Evolutionary conservation across 1,140 invertebrate genomes (phyloP).

Genomic region (Magallana ariakensis): DNA sequence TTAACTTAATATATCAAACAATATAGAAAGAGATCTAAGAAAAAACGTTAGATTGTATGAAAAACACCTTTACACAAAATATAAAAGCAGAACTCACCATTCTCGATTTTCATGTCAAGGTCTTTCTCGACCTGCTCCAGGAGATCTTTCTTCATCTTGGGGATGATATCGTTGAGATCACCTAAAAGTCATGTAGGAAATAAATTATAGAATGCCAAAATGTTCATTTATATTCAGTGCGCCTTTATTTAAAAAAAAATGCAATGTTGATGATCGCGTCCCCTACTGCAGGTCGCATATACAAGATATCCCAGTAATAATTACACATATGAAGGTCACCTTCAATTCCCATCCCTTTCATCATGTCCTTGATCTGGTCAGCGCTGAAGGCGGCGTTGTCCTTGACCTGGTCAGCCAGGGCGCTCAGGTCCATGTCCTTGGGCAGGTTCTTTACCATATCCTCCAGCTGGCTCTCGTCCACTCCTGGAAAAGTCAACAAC

Average conservation of each 20-base stretch:
- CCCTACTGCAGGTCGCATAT: too few species aligned
- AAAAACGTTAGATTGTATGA: not conserved
- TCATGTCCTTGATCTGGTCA: not conserved
- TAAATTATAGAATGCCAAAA: too few species aligned
- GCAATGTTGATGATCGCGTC: too few species aligned
- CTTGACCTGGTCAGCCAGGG: not conserved
- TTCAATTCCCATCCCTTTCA: slow-evolving; percentile 13
- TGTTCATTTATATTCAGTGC: too few species aligned
- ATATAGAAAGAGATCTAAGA: not conserved
- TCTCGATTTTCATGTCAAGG: not conserved
- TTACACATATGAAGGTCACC: slow-evolving; percentile 26
- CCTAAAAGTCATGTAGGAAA: not conserved
- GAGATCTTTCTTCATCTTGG: slow-evolving; percentile 5
- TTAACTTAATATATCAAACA: not conserved
- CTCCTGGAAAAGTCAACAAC: not conserved
- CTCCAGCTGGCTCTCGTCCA: slow-evolving; percentile 6
- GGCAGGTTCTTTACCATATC: slow-evolving; percentile 6
- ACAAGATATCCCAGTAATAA: not conserved
- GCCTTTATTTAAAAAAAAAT: too few species aligned
- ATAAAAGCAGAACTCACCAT: not conserved
- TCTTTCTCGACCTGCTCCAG: slow-evolving; percentile 1
- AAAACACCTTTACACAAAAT: not conserved
- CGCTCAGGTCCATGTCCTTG: slow-evolving; percentile 30
- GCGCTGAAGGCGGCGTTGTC: not conserved
- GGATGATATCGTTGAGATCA: not conserved